Base-by-base conservation (phyloP, 1,140 invertebrate species). In the Pseudomyrmex concolor region DNA sequence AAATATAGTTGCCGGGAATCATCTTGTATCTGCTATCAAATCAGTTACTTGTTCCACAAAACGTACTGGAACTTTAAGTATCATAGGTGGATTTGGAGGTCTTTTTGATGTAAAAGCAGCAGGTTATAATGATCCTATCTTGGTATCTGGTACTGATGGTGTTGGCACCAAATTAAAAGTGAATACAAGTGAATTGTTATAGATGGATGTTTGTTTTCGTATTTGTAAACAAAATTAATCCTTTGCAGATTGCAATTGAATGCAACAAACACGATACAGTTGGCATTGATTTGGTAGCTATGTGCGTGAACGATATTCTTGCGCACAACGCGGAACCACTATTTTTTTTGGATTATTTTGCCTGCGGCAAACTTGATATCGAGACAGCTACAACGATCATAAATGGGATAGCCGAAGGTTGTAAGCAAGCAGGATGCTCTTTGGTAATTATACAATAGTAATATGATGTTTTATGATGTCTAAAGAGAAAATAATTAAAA, bases 231-330 rank as follows among this genome's bases (percentile, higher is more conserved):
- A 64, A 17, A 66, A 45, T 3, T 15, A n/a, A 9, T 1, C 9
- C 1, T 84, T 59, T 92, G 51, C 91, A 99, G 96, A 96, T 99
- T 88, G 98, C 98, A 0, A 95, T 98, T 90, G 95, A 96, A 74
- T 95, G 96, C 73, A 95, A 96, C 22, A 96, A 97, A 64, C 98
- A 98, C 92, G 95, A 97, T 85, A 97, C 97, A 0, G 96, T 99
- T 76, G 99, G 99, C 1, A 97, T 98, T 89, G 99, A 99, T 95
- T 95, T 99, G 50, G 99, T 99, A 10, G 99, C 99, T 10, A 99
- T 99, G 98, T 99, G 98, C 92, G 98, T 99, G 2, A 99, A 99
- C 95, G 99, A 99, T 93, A 96, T 99, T 64, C 94, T 99, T 22
- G 98, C 98, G 57, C 97, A 99, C 86, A 98, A 98, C 22, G 99